Base-by-base conservation (phyloP, 2,113 vertebrate species). In the Aspiorhynchus laticeps region DNA sequence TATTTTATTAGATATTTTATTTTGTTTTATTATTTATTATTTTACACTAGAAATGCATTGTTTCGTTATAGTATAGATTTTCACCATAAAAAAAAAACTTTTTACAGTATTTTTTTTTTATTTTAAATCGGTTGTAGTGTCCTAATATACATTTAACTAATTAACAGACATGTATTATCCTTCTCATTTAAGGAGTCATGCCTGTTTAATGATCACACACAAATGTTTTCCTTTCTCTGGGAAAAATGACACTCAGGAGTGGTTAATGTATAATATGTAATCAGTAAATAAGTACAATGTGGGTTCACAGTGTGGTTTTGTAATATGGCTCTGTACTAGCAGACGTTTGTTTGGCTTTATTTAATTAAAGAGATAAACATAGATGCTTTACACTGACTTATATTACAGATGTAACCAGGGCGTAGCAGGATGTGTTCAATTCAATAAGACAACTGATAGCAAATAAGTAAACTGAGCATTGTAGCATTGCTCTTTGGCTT, bases 171-270 rank as follows among this genome's bases (percentile, higher is more conserved):
- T 76, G 15, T 15, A 26, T 2, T 41, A 41, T 41, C 3, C 12
- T 46, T 26, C 5, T 46, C 61, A 78, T 76, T 69, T 48, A 15
- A 71, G 67, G 26, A 31, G 36, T 74, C 63, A 51, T 4, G 0
- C 56, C 80, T 83, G 31, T 83, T 83, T 69, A 77, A 86, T 46
- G n/a, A 81, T 81, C 51, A 81, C 26, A 80, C 85, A 26, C 36
- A 33, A 81, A 86, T 51, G 15, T 56, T 61, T 86, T 51, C 15
- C 28, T 43, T 86, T 73, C 3, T 38, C 75, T 67, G 61, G 59
- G 2, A 36, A 53, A 69, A 79, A 85, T 73, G n/a, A 56, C 63
- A 43, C 33, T 71, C 51, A 61, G 41, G 67, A 74, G 53, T 19
- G 38, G 26, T 31, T 61, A 17, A 51, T 69, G 19, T 69, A 63